These are phyloP conservation scores for Hemithea aestivaria DNA, from an alignment of 2,888 invertebrate species.

Conservation along the genomic window DNA sequence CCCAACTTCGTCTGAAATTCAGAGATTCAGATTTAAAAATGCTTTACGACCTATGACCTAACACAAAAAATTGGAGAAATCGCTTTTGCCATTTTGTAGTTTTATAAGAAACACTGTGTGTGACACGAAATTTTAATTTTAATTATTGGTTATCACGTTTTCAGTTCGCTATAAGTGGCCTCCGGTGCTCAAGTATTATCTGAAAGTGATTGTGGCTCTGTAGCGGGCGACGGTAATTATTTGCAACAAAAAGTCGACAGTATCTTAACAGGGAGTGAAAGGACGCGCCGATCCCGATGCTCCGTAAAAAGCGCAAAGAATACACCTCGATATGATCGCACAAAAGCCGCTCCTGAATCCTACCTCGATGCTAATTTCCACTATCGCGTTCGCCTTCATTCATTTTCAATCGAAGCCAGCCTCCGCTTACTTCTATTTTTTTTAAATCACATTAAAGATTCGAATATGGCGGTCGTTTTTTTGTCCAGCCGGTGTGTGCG, in stretches of 20 bases:
- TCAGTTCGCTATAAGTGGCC: constrained; percentile 19
- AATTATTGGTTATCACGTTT: not conserved
- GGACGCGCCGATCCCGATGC: constrained; percentile 57
- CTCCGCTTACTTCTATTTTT: constrained; percentile 75
- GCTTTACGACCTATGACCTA: too few relatives aligned
- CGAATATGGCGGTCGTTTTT: constrained; percentile 76
- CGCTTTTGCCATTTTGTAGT: too few relatives aligned
- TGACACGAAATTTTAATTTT: too few relatives aligned
- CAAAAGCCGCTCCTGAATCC: constrained; percentile 78
- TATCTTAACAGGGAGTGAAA: constrained; percentile 68
- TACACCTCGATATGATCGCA: constrained; percentile 79
- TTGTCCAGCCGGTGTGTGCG: constrained; percentile 69
- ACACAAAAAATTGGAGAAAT: too few relatives aligned
- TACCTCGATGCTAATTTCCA: constrained; percentile 80
- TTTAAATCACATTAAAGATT: constrained; percentile 78
- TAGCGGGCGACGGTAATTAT: constrained; percentile 63
- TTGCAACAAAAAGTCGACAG: constrained; percentile 69
- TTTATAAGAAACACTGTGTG: too few relatives aligned
- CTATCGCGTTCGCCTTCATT: constrained; percentile 78
- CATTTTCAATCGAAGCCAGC: constrained; percentile 77
- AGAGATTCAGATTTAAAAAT: too few relatives aligned
- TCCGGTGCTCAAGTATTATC: constrained; percentile 34
- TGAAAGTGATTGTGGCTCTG: constrained; percentile 30
- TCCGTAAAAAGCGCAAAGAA: constrained; percentile 78
- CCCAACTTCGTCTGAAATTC: too few relatives aligned